Conservation (phyloP, 2,797 vertebrate genomes). For the Channallabes apus region DNA sequence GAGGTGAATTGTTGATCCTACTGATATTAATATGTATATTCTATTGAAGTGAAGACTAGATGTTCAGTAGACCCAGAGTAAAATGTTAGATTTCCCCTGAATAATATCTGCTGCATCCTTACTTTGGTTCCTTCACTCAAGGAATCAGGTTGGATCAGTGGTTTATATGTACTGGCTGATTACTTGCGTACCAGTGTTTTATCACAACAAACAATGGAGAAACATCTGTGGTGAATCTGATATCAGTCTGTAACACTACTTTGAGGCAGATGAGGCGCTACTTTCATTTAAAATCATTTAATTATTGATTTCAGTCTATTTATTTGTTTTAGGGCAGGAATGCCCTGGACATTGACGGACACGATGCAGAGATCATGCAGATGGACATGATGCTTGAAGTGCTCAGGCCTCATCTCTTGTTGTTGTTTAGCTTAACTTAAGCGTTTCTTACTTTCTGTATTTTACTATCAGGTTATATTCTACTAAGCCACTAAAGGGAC, state of each 20-base stretch:
- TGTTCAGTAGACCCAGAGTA: not conserved
- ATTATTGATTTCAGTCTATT: not conserved
- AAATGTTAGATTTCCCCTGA: not conserved
- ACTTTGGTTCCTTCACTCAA: constrained; percentile 2
- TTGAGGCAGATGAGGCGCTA: too few species aligned
- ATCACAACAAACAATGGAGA: not conserved
- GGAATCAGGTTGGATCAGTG: not conserved
- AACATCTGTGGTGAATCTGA: not conserved
- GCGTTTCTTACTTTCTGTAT: not conserved
- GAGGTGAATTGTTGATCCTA: not conserved
- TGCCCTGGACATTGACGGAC: not conserved
- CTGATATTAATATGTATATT: not conserved
- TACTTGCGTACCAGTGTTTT: not conserved
- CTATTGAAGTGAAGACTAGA: not conserved
- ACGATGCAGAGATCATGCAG: not conserved
- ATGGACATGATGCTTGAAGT: not conserved
- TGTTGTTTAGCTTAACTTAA: not conserved
- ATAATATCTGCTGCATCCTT: not conserved
- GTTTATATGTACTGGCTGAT: not conserved
- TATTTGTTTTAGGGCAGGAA: not conserved
- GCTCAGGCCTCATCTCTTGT: not conserved
- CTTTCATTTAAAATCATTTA: not conserved
- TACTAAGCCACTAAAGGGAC: too few species aligned
- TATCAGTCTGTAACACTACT: not conserved
- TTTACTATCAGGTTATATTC: not conserved